Evolutionary conservation across 2,888 invertebrate genomes (phyloP), one percentile per base, ranked within the genome.

Genomic region (Apamea sordens): DNA sequence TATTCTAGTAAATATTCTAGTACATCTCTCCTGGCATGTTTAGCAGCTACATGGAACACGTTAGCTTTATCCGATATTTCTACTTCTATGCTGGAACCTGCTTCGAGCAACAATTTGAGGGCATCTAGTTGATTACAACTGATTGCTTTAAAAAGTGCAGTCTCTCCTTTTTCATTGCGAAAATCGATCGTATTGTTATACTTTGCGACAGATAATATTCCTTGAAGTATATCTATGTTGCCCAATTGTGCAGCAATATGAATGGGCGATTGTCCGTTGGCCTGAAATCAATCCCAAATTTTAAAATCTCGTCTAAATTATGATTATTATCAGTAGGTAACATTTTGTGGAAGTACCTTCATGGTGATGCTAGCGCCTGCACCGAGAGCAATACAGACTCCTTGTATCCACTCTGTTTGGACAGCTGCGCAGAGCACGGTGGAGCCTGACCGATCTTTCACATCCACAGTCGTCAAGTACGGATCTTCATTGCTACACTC

Each of bases 1-100:
- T 95, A 87, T 89, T 93, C 93, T 28, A 97, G 89, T 61, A 97
- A 92, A 53, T 94, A 91, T 86, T 96, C 94, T 15, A 97, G 94
- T 83, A 97, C 96, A 28, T 96, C 95, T 32, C 93, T 88, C 79
- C 95, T 93, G 2, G 97, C 97, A 80, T 93, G 91, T 89, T 95
- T 96, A 74, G 91, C 89, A 41, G 91, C 89, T 41, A 86, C 75
- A 92, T 44, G 90, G 95, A 97, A 92, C 63, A 97, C 95, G 11
- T 97, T 97, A 28, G 91, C 87, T 67, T 92, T 89, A 24, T 92
- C 89, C 13, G 92, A 90, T 21, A 95, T 95, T 21, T 94, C 95
- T 82, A 93, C 92, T 50, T 94, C 89, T n/a, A 97, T 91, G 80
- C 91, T 88, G 0, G 95, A 96, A 15, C 95, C 96, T 76, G 93